Evolutionary conservation across 2,113 vertebrate genomes (phyloP).

Genomic region (Corythornis cristatus): DNA sequence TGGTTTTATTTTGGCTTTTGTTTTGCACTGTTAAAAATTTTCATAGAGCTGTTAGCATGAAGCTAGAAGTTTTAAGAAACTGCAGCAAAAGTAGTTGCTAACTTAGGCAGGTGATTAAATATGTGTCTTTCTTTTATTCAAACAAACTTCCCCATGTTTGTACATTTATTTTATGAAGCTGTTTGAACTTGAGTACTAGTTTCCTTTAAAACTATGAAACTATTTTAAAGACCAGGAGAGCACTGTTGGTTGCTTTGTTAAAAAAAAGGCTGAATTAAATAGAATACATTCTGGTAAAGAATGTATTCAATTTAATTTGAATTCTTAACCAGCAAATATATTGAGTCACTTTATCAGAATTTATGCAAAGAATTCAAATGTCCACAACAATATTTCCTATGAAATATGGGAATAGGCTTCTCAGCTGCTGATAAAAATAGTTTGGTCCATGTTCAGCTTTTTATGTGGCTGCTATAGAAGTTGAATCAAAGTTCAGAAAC

Average conservation of each 20-base stretch:
- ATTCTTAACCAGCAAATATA: too few relatives aligned
- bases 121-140: not conserved
- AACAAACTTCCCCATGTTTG: not conserved
- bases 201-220: not conserved
- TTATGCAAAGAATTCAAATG: not conserved
- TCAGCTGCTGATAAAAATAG: not conserved
- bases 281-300: not conserved
- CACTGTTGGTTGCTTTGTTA: not conserved
- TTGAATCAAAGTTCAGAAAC: not conserved
- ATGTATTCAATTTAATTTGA: too few relatives aligned
- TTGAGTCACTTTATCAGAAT: too few relatives aligned
- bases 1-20: not conserved
- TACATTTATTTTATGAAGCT: too few relatives aligned
- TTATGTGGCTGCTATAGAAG: accelerated
- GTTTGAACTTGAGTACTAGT: not conserved
- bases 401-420: not conserved
- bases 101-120: not conserved
- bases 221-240: not conserved
- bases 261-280: not conserved
- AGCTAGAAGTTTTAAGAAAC: not conserved
- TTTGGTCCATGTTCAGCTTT: not conserved
- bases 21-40: not conserved
- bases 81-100: not conserved
- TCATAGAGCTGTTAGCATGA: not conserved
- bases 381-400: not conserved